Conservation (phyloP, 2,113 vertebrate genomes). For the Nothobranchius kuhntae region DNA sequence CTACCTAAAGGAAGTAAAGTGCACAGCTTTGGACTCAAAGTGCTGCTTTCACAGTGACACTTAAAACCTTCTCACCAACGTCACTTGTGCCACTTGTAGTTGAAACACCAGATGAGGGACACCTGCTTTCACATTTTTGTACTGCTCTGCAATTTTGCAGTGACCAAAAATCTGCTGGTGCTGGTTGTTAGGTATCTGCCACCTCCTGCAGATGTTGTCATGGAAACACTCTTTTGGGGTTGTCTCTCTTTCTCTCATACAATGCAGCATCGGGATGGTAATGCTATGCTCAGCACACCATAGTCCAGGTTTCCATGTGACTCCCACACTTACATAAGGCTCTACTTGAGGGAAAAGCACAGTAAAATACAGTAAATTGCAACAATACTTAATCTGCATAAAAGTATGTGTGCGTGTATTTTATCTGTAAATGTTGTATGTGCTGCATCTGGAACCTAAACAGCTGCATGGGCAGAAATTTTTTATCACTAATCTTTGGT, state of each 20-base stretch:
- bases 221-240: constrained; percentile 78
- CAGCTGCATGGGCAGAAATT: too few relatives aligned
- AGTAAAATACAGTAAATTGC: constrained; percentile 34
- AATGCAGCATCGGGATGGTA: constrained; percentile 68
- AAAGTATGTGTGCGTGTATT: not conserved
- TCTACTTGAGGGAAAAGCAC: constrained; percentile 51
- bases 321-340: constrained; percentile 65
- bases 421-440: too few relatives aligned
- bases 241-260: constrained; percentile 40
- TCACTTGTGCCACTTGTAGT: not conserved
- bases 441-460: too few relatives aligned
- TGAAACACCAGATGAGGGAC: constrained; percentile 14
- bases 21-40: not conserved
- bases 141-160: constrained; percentile 25
- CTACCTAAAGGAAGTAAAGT: too few relatives aligned
- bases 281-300: constrained; percentile 54
- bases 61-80: constrained; percentile 17
- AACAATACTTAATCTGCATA: constrained; percentile 7
- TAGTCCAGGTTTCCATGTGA: constrained; percentile 61
- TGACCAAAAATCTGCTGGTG: constrained; percentile 50
- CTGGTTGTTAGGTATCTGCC: constrained; percentile 71
- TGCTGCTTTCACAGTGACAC: constrained; percentile 6
- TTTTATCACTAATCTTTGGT: not conserved
- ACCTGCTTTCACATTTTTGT: constrained; percentile 5
- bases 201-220: constrained; percentile 81